Percentiles rank a stretch among this genome's conserved stretches.
These are phyloP conservation scores for Formica exsecta DNA, from an alignment of 1,140 invertebrate genomes.

Conservation along the genomic window DNA sequence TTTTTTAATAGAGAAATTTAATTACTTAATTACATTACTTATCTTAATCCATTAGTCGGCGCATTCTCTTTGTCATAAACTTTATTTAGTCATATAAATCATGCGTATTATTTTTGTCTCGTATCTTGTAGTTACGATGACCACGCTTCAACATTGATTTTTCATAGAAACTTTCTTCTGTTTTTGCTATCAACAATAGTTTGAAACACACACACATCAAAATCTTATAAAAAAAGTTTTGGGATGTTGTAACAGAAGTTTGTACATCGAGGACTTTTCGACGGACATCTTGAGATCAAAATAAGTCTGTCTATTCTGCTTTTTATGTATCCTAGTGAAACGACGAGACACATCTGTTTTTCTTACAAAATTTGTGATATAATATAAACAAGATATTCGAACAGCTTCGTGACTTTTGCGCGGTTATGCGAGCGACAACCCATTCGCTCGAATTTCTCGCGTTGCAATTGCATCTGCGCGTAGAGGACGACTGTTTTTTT, in stretches of 20 bases:
- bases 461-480: conserved; percentile 18
- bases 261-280: background rate
- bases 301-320: conserved; percentile 1
- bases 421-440: background rate
- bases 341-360: background rate
- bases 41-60: background rate
- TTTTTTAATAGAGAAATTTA: background rate
- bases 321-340: conserved; percentile 33
- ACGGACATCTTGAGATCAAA: background rate
- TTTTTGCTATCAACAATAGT: conserved; percentile 25
- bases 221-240: conserved; percentile 20
- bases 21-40: background rate
- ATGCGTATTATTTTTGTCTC: background rate
- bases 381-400: background rate
- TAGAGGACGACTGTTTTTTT: conserved; percentile 13
- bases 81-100: background rate
- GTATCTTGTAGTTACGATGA: background rate
- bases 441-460: conserved; percentile 8
- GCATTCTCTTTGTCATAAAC: background rate
- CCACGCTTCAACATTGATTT: background rate
- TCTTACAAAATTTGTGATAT: background rate
- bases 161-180: conserved; percentile 22
- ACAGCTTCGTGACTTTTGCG: background rate
- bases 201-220: background rate
- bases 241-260: conserved; percentile 22